A percentile compares a stretch with the other conserved stretches of the same genome.
Evolutionary conservation across 2,888 invertebrate genomes (phyloP).

Genomic region (Loripinus fragilis): DNA sequence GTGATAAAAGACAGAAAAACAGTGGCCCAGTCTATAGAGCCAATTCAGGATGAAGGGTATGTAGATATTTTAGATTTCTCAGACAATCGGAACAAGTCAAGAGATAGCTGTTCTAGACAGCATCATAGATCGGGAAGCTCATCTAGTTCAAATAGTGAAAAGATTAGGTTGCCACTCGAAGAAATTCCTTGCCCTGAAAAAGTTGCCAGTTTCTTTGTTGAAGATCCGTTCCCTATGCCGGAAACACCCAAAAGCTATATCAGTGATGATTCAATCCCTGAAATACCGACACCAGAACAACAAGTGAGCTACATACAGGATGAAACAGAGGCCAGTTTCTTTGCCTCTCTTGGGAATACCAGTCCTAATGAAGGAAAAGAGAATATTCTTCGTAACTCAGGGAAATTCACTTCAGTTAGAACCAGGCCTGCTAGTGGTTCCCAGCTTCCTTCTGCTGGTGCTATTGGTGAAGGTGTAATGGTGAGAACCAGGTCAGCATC

Average conservation of each 20-base stretch:
- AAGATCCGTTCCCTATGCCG: constrained; percentile 37
- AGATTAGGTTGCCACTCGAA: constrained; percentile 32
- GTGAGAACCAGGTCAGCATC: neutral
- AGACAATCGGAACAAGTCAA: constrained; percentile 5
- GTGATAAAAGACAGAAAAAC: constrained; percentile 15
- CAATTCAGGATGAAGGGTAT: constrained; percentile 62
- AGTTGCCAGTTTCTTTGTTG: constrained; percentile 48
- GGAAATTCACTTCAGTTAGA: neutral
- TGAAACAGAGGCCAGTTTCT: neutral
- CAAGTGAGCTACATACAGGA: constrained; percentile 17
- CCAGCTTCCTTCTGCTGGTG: constrained; percentile 7
- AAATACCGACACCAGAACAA: constrained; percentile 16
- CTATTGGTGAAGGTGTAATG: neutral
- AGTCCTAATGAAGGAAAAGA: constrained; percentile 9
- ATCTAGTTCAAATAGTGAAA: constrained; percentile 53
- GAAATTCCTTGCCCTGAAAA: constrained; percentile 47
- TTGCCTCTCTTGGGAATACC: neutral
- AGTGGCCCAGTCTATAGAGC: constrained; percentile 21
- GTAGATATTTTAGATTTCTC: constrained; percentile 59
- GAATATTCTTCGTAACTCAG: neutral
- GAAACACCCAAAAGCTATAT: constrained; percentile 36
- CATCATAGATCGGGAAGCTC: constrained; percentile 46
- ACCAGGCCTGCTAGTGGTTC: neutral
- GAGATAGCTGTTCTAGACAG: constrained; percentile 41
- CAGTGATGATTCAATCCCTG: constrained; percentile 26